Evolutionary conservation across 2,797 vertebrate species (phyloP).

Genomic region (Microctenopoma steveboyesi): DNA sequence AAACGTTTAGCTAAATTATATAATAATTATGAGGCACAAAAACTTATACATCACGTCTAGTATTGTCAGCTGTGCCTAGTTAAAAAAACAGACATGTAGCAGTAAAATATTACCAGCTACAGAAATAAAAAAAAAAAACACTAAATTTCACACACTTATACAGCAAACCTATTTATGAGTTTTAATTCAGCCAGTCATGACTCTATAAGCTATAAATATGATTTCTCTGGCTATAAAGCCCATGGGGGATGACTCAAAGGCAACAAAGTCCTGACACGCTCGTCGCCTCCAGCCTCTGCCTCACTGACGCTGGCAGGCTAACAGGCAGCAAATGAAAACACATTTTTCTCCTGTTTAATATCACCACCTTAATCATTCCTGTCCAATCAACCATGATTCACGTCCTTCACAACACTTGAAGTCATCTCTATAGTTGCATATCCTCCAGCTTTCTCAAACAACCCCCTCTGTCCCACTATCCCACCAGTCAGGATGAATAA

Average conservation of each 20-base stretch:
- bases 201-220: conserved; percentile 27
- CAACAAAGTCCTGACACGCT: conserved; percentile 28
- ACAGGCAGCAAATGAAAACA: conserved; percentile 46
- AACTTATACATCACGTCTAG: background rate
- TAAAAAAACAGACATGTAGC: conserved; percentile 27
- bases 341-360: conserved; percentile 23
- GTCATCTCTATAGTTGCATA: background rate
- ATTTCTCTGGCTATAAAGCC: conserved; percentile 34
- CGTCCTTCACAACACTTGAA: conserved; percentile 23
- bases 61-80: background rate
- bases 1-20: background rate
- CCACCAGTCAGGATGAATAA: conserved; percentile 65
- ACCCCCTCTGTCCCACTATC: conserved; percentile 25
- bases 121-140: conserved; percentile 48
- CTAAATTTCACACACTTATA: conserved; percentile 24
- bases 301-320: conserved; percentile 33
- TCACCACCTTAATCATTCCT: conserved; percentile 40
- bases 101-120: conserved; percentile 44
- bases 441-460: conserved; percentile 7
- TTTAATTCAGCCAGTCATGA: conserved; percentile 47
- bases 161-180: conserved; percentile 17
- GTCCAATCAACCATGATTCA: conserved; percentile 39
- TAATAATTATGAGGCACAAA: background rate
- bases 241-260: conserved; percentile 35
- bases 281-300: conserved; percentile 32